Percentiles rank a stretch among this genome's conserved stretches.
phyloP scores from a whole-genome alignment of 2,113 vertebrate species.

The Oncorhynchus keta region DNA sequence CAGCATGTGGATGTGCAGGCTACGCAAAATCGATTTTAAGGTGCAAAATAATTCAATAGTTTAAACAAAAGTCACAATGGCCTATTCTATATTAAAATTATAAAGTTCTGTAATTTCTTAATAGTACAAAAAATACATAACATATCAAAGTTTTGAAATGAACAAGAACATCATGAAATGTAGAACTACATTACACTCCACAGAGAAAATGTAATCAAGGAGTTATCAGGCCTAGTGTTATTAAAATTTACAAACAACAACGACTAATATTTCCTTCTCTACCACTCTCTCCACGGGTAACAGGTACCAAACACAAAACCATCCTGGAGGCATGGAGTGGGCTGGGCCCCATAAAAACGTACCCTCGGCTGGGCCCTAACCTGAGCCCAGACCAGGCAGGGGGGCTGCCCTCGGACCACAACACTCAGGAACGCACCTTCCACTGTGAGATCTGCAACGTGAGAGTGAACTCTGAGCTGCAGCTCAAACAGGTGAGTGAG shows the following conservation, averaged over 20 bases:
- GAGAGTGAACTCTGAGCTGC: conserved; percentile 90
- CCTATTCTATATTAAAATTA: no score
- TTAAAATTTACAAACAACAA: not conserved
- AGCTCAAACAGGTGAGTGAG: conserved; percentile 86
- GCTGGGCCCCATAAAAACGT: conserved; percentile 89
- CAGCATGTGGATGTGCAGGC: no score
- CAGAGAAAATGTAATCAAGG: no score
- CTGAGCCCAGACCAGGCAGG: conserved; percentile 76
- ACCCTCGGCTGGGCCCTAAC: conserved; percentile 83
- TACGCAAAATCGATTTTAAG: no score
- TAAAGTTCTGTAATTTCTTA: no score
- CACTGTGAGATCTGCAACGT: conserved; percentile 97
- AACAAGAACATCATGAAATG: no score
- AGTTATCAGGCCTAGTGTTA: no score
- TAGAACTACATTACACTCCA: no score
- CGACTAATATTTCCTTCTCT: not conserved
- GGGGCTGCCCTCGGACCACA: conserved; percentile 74
- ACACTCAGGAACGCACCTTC: conserved; percentile 92
- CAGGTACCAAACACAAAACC: conserved; percentile 96
- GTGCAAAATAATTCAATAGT: no score
- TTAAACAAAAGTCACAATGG: no score
- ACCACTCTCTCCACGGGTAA: conserved; percentile 11
- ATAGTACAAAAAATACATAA: no score
- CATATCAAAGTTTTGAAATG: no score
- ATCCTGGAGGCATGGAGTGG: conserved; percentile 90